phyloP scores from a whole-genome alignment of 2,113 vertebrate species.

The Brienomyrus brachyistius region DNA sequence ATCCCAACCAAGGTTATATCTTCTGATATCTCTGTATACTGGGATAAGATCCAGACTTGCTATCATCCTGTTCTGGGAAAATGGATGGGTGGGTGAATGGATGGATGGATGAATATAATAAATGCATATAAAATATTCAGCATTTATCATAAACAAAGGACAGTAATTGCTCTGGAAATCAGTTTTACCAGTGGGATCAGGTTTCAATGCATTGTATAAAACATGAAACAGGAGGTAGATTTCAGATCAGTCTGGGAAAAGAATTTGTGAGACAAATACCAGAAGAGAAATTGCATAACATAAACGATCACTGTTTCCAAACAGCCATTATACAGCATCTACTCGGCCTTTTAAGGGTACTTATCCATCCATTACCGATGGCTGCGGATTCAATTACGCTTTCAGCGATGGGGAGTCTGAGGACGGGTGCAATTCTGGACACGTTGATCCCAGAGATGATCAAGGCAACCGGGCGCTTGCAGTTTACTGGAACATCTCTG shows the following conservation, averaged over 20 bases:
- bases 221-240: neutral
- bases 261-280: neutral
- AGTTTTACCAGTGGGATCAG: neutral
- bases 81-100: neutral
- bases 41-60: neutral
- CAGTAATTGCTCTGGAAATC: neutral
- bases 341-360: neutral
- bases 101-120: neutral
- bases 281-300: neutral
- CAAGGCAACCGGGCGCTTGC: neutral
- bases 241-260: neutral
- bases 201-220: neutral
- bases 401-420: neutral
- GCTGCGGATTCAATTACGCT: neutral
- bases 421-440: neutral
- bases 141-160: neutral
- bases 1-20: neutral
- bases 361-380: neutral
- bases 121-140: neutral
- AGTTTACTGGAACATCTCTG: neutral
- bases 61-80: neutral
- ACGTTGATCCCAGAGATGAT: neutral
- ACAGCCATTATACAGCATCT: neutral
- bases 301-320: neutral
- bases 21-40: neutral